These are phyloP conservation scores for Leptinotarsa juncta DNA, from an alignment of 2,888 invertebrate species.

Conservation along the genomic window DNA sequence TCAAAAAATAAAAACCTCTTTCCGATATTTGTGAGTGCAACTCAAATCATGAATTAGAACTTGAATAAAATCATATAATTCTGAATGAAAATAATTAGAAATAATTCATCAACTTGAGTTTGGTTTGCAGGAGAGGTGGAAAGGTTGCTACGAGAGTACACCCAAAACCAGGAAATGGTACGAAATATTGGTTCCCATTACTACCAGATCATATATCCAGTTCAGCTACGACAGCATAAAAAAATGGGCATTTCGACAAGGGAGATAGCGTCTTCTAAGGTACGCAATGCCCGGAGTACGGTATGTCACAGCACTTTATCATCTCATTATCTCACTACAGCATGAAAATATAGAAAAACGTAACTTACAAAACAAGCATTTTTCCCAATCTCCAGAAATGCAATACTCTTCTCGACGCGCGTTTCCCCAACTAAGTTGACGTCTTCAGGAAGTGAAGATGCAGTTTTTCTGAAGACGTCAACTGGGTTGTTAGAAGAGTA, in stretches of 20 bases:
- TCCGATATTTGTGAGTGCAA: no score
- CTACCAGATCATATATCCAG: conserved; percentile 95
- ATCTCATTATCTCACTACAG: conserved; percentile 51
- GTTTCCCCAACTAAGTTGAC: no score
- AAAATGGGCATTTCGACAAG: conserved; percentile 96
- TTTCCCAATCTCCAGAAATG: no score
- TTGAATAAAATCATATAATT: no score
- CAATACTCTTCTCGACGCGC: no score
- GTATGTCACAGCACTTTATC: conserved; percentile 68
- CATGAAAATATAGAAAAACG: conserved; percentile 8
- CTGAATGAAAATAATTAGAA: not conserved
- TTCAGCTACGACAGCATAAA: conserved; percentile 93
- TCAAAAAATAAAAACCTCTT: no score
- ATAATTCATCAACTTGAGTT: conserved; percentile 6
- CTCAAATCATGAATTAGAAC: no score
- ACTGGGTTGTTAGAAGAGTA: no score
- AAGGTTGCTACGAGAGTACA: conserved; percentile 88
- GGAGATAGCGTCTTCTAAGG: conserved; percentile 90
- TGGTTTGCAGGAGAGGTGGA: conserved; percentile 85
- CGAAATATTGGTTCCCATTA: conserved; percentile 91
- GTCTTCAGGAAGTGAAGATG: no score
- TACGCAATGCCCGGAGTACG: conserved; percentile 73
- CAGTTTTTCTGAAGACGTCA: no score
- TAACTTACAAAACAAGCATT: not conserved
- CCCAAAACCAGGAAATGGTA: conserved; percentile 92